A percentile compares a stretch with the other conserved stretches of the same genome.
Evolutionary conservation across 92 coral and sea anemone genomes (phyloP).

Genomic region (Parazoanthus swiftii): DNA sequence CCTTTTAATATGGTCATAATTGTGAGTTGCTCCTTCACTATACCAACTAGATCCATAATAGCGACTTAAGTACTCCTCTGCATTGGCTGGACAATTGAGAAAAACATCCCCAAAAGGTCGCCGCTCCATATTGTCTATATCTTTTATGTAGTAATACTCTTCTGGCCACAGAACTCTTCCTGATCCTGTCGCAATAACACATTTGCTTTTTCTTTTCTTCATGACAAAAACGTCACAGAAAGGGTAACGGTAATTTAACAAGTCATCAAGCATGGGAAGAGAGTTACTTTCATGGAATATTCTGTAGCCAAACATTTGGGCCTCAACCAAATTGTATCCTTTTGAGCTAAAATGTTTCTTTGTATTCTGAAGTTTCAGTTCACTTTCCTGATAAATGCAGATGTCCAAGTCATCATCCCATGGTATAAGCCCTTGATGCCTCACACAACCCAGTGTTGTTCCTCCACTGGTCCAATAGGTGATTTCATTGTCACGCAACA

Average conservation of each 20-base stretch:
- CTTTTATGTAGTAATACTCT: conserved; percentile 56
- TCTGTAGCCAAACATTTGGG: conserved; percentile 57
- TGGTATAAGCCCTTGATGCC: conserved; percentile 70
- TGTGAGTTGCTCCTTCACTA: conserved; percentile 61
- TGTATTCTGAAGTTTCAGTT: conserved; percentile 38
- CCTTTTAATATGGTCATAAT: conserved; percentile 56
- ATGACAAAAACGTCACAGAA: conserved; percentile 73
- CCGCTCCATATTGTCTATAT: conserved; percentile 56
- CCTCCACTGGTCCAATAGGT: conserved; percentile 69
- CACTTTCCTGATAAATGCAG: conserved; percentile 61
- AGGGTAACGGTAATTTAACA: conserved; percentile 58
- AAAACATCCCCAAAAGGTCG: conserved; percentile 62
- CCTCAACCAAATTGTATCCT: conserved; percentile 56
- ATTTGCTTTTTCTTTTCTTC: conserved; percentile 42
- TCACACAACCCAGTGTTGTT: conserved; percentile 66
- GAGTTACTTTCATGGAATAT: conserved; percentile 62
- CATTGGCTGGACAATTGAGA: conserved; percentile 74
- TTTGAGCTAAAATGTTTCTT: conserved; percentile 23
- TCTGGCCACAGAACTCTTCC: conserved; percentile 61
- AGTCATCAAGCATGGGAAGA: conserved; percentile 30
- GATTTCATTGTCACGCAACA: conserved; percentile 42
- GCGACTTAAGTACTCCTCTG: conserved; percentile 56
- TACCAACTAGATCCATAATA: conserved; percentile 62
- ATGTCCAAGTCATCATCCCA: conserved; percentile 80
- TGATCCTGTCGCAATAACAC: conserved; percentile 38